Percentiles rank a stretch among this genome's conserved stretches.
Evolutionary conservation across 2,888 invertebrate genomes (phyloP).

Genomic region (Athalia circularis): DNA sequence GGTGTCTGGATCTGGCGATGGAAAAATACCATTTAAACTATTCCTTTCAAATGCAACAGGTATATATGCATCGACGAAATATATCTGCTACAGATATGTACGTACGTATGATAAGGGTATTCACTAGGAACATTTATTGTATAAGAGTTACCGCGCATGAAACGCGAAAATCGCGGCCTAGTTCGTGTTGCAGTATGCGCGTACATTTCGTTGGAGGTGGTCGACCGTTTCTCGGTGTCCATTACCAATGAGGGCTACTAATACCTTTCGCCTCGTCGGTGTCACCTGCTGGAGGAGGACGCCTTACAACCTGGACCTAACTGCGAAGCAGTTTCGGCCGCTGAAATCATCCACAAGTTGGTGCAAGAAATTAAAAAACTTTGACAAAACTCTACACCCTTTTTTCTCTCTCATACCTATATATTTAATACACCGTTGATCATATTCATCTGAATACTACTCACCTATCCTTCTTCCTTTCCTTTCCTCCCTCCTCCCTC

Average conservation of each 20-base stretch:
- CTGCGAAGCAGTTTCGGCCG: background rate
- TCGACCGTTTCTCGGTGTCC: conserved; percentile 35
- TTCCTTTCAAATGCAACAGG: too few relatives aligned
- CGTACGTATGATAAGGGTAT: background rate
- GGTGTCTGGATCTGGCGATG: too few relatives aligned
- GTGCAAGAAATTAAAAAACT: too few relatives aligned
- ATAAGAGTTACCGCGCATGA: conserved; percentile 1
- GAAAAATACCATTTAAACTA: too few relatives aligned
- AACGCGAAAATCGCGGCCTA: conserved; percentile 28
- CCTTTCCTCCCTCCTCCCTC: background rate
- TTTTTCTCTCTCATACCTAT: too few relatives aligned
- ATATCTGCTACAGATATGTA: background rate
- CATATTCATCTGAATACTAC: too few relatives aligned
- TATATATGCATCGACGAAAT: too few relatives aligned
- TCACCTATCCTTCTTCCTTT: background rate
- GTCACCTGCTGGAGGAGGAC: conserved; percentile 17
- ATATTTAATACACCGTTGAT: too few relatives aligned
- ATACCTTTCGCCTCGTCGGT: conserved; percentile 10
- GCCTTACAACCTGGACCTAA: conserved; percentile 19
- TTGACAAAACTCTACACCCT: too few relatives aligned
- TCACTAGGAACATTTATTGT: conserved; percentile 38
- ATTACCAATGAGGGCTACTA: conserved; percentile 28
- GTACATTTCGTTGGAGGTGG: conserved; percentile 24
- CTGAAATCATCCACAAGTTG: background rate
- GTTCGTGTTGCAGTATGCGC: conserved; percentile 30